Conservation (phyloP, 2,113 vertebrate genomes). For the Nerophis ophidion region DNA sequence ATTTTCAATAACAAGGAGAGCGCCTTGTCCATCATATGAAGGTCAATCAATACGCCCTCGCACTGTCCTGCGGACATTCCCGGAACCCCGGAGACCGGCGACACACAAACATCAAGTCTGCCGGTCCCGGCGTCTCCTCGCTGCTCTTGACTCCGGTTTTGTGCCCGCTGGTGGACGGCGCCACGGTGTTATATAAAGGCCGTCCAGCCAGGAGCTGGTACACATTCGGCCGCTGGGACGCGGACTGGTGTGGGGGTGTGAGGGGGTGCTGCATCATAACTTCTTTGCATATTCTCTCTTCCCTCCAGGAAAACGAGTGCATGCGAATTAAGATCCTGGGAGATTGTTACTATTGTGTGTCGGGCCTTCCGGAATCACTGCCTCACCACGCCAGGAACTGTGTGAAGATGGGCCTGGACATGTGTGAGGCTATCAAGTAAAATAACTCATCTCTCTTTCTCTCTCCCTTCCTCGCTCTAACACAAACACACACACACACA, state of each 20-base stretch:
- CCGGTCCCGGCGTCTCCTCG: slow-evolving; percentile 1
- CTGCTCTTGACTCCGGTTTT: slow-evolving; percentile 42
- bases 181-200: slow-evolving; percentile 46
- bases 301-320: slow-evolving; percentile 91
- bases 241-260: too few relatives aligned
- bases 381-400: slow-evolving; percentile 96
- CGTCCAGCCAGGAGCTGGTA: slow-evolving; percentile 35
- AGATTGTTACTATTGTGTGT: slow-evolving; percentile 98
- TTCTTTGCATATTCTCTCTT: neutral
- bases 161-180: slow-evolving; percentile 42
- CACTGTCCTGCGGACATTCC: slow-evolving; percentile 20
- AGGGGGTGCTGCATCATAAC: slow-evolving; percentile 20
- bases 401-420: slow-evolving; percentile 98
- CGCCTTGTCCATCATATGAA: slow-evolving; percentile 18
- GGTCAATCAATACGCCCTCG: slow-evolving; percentile 7
- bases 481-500: neutral
- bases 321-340: slow-evolving; percentile 98
- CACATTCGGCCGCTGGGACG: slow-evolving; percentile 57
- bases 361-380: slow-evolving; percentile 91
- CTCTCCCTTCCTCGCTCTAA: slow-evolving; percentile 3
- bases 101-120: neutral
- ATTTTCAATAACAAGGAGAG: neutral
- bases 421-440: slow-evolving; percentile 99
- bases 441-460: slow-evolving; percentile 51
- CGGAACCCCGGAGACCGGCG: slow-evolving; percentile 26